phyloP scores from a whole-genome alignment of 2,113 vertebrate genomes.

The Podiceps cristatus region DNA sequence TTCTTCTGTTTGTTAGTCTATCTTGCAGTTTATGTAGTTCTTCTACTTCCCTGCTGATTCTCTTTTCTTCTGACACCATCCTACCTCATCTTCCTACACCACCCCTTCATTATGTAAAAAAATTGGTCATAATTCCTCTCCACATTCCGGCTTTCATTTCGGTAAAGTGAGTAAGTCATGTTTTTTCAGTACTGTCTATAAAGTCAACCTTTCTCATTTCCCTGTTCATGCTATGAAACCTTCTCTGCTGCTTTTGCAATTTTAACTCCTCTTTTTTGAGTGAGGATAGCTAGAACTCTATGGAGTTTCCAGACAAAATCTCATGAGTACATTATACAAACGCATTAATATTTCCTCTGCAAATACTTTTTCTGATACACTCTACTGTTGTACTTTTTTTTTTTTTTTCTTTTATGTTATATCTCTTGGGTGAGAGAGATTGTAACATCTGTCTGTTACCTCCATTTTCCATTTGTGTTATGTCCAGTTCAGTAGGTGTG shows the following conservation, averaged over 20 bases:
- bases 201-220: not conserved
- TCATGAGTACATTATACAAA: not conserved
- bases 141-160: not conserved
- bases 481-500: not conserved
- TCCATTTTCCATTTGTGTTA: not conserved
- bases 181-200: not conserved
- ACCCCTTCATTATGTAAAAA: not conserved
- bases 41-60: not conserved
- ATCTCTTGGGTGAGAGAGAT: not conserved
- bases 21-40: not conserved
- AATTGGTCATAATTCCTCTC: not conserved
- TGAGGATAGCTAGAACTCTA: not conserved
- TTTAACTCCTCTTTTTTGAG: not conserved
- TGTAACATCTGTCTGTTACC: not conserved
- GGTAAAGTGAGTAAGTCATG: not conserved
- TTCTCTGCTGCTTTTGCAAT: not conserved
- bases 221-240: not conserved
- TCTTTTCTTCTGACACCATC: constrained; percentile 42
- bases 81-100: constrained; percentile 45
- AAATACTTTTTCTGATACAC: constrained; percentile 2
- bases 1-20: not conserved
- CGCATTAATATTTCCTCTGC: constrained; percentile 15
- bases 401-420: not conserved
- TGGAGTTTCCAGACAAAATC: not conserved
- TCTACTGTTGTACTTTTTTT: not conserved